phyloP scores from a whole-genome alignment of 1,140 invertebrate genomes.

The Panonychus citri region DNA sequence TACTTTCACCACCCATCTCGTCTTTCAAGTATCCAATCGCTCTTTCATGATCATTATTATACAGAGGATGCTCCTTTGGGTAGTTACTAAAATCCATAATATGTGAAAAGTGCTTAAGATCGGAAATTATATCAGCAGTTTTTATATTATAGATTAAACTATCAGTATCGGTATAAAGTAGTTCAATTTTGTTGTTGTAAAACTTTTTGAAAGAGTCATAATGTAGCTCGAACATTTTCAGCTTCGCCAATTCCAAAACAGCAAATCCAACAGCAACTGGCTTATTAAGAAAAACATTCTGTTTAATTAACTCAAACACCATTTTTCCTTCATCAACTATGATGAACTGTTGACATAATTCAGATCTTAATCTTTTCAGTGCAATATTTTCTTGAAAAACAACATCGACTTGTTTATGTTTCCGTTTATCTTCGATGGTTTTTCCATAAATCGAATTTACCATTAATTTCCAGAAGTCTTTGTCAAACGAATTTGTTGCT shows the following conservation, averaged over 20 bases:
- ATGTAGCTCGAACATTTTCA: slow-evolving; percentile 18
- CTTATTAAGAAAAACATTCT: slow-evolving; percentile 13
- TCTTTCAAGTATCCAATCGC: slow-evolving; percentile 28
- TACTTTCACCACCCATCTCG: slow-evolving; percentile 22
- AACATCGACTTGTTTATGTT: slow-evolving; percentile 23
- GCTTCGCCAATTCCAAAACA: slow-evolving; percentile 17
- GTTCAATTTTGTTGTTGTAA: slow-evolving; percentile 5
- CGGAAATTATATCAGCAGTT: slow-evolving; percentile 12
- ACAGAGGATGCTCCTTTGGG: slow-evolving; percentile 10
- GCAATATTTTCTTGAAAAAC: slow-evolving; percentile 17
- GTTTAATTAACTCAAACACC: slow-evolving; percentile 12
- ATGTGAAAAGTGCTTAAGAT: slow-evolving; percentile 11
- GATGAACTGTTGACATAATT: slow-evolving; percentile 20
- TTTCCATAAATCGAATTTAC: slow-evolving; percentile 28
- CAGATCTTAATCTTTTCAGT: slow-evolving; percentile 20
- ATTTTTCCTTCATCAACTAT: slow-evolving; percentile 11
- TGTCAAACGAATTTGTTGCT: slow-evolving; percentile 18
- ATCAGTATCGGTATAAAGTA: slow-evolving; percentile 14
- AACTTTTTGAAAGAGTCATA: slow-evolving; percentile 17
- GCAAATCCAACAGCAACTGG: slow-evolving; percentile 17
- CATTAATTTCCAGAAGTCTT: slow-evolving; percentile 22
- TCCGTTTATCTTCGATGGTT: slow-evolving; percentile 28
- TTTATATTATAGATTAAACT: slow-evolving; percentile 10
- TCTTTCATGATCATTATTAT: slow-evolving; percentile 24
- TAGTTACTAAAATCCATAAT: slow-evolving; percentile 13